Evolutionary conservation across 2,888 invertebrate species (phyloP).

Genomic region (Leucophora obtusa): DNA sequence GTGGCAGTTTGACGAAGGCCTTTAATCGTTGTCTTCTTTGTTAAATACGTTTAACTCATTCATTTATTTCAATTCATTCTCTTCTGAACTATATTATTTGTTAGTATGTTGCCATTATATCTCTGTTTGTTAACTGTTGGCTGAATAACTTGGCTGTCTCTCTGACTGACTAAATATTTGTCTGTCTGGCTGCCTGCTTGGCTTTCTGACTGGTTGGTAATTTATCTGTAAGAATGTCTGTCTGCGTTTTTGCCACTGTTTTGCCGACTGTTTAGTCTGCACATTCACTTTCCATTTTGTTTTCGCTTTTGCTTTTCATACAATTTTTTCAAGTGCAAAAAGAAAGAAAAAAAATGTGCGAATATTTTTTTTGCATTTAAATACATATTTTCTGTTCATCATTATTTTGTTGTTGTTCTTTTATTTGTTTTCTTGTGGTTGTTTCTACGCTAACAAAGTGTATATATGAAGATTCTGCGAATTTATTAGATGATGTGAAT

Average conservation of each 20-base stretch:
- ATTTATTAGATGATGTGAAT: conserved; percentile 74
- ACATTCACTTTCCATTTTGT: conserved; percentile 56
- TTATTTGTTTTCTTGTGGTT: conserved; percentile 35
- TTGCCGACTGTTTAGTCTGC: conserved; percentile 31
- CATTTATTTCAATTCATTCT: conserved; percentile 7
- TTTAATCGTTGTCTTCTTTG: neutral
- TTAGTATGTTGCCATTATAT: conserved; percentile 37
- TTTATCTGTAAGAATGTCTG: conserved; percentile 22
- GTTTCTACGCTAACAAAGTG: conserved; percentile 48
- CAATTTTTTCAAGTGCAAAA: conserved; percentile 60
- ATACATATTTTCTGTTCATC: conserved; percentile 15
- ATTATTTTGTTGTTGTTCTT: conserved; percentile 35
- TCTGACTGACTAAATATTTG: conserved; percentile 13
- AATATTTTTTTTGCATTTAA: conserved; percentile 11
- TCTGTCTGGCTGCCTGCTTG: conserved; percentile 23
- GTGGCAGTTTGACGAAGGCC: too few relatives aligned
- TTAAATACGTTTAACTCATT: conserved; percentile 4
- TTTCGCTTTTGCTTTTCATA: conserved; percentile 59
- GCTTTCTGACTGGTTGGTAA: conserved; percentile 15
- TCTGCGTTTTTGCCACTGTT: conserved; percentile 14
- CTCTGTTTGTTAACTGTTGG: conserved; percentile 37
- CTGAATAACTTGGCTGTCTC: conserved; percentile 10
- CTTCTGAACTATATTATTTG: conserved; percentile 27
- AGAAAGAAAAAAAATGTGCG: neutral
- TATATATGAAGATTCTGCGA: conserved; percentile 67